Percentiles rank a stretch among this genome's conserved stretches.
phyloP scores from a whole-genome alignment of 2,888 invertebrate genomes.

The Leucoptera coffeella region DNA sequence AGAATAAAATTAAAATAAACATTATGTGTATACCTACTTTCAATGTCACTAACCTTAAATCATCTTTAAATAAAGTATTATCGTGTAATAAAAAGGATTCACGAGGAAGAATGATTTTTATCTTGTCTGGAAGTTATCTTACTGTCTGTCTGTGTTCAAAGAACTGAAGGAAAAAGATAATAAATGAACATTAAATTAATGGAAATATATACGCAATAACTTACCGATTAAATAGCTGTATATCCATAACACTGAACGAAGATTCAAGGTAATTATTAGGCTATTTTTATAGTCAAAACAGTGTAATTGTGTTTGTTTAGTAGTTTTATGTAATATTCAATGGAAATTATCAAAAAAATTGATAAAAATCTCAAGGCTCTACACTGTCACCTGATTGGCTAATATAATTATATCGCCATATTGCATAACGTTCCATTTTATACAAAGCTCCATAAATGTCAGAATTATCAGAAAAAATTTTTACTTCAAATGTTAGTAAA shows the following conservation, averaged over 20 bases:
- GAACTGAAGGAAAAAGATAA: conserved; percentile 3
- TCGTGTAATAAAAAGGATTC: no score
- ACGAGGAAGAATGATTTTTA: no score
- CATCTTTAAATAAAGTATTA: no score
- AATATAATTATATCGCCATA: conserved; percentile 11
- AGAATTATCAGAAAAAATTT: not conserved
- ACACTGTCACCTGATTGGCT: conserved; percentile 40
- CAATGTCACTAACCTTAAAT: no score
- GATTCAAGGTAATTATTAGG: conserved; percentile 12
- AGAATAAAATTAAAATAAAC: no score
- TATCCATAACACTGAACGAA: conserved; percentile 6
- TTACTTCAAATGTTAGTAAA: not conserved
- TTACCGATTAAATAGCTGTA: conserved; percentile 7
- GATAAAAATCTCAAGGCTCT: conserved; percentile 24
- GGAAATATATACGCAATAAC: conserved; percentile 5
- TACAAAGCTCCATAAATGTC: not conserved
- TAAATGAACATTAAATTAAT: conserved; percentile 4
- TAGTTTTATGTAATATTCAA: conserved; percentile 44
- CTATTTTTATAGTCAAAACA: conserved; percentile 6
- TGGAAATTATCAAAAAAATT: conserved; percentile 17
- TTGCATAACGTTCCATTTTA: conserved; percentile 2
- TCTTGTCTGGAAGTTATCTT: no score
- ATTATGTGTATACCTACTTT: conserved; percentile 7
- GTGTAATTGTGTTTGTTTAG: conserved; percentile 11
- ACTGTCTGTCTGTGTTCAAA: conserved; percentile 6